A percentile compares a stretch with the other conserved stretches of the same genome.
These are phyloP conservation scores for Callithrix jacchus DNA, from an alignment of 2,113 vertebrate species.

Conservation along the genomic window DNA sequence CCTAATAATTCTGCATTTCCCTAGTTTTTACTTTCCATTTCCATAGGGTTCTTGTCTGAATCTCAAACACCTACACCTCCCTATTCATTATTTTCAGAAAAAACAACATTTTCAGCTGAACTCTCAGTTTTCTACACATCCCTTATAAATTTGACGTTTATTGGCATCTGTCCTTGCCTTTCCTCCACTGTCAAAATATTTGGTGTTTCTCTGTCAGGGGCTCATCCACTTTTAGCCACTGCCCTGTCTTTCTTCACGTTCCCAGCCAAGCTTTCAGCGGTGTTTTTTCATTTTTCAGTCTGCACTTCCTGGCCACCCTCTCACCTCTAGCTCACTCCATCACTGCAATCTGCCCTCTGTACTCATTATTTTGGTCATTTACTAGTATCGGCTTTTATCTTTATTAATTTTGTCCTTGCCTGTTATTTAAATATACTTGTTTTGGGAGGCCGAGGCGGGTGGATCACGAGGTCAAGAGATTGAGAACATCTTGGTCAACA, in stretches of 20 bases:
- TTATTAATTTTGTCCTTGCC: background rate
- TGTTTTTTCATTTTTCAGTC: background rate
- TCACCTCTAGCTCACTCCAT: background rate
- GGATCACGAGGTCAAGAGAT: too few species aligned
- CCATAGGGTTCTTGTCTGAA: background rate
- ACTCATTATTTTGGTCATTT: background rate
- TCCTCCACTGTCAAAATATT: slow-evolving; percentile 61
- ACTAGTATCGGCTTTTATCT: background rate
- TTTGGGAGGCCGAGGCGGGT: too few species aligned
- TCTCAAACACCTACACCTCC: background rate
- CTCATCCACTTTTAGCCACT: background rate
- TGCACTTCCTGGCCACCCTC: background rate
- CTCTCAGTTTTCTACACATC: background rate
- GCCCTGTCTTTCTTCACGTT: background rate
- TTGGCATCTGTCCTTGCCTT: background rate
- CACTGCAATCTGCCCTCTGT: background rate
- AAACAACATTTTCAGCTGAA: slow-evolving; percentile 38
- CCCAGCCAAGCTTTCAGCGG: background rate
- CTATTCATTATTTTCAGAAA: background rate
- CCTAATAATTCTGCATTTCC: background rate
- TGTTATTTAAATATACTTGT: background rate
- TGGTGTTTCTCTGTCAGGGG: slow-evolving; percentile 20
- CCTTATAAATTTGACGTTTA: background rate
- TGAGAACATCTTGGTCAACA: too few species aligned
- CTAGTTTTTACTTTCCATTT: background rate